phyloP scores from a whole-genome alignment of 2,113 vertebrate species.

The Sitta europaea region DNA sequence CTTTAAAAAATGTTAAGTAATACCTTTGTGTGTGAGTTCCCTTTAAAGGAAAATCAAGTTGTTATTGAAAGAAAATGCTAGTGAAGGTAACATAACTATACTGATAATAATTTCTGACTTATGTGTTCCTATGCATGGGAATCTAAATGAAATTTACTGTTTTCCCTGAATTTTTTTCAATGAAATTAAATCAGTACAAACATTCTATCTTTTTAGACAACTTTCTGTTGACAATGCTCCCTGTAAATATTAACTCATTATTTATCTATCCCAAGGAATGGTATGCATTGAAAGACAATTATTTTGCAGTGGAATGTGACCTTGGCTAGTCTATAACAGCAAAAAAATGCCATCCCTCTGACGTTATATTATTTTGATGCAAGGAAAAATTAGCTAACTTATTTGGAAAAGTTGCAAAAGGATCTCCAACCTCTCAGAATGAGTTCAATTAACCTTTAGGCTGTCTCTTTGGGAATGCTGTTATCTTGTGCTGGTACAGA shows the following conservation, averaged over 20 bases:
- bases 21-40: not conserved
- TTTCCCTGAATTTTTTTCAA: not conserved
- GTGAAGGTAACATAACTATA: not conserved
- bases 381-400: slow-evolving; percentile 21
- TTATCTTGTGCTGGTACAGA: not conserved
- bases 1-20: not conserved
- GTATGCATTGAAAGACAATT: slow-evolving; percentile 58
- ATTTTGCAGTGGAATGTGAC: slow-evolving; percentile 58
- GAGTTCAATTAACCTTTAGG: not conserved
- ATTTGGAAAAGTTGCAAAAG: slow-evolving; percentile 4
- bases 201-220: not conserved
- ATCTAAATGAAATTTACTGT: not conserved
- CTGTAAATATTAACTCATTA: slow-evolving; percentile 71
- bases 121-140: not conserved
- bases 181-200: not conserved
- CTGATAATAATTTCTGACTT: not conserved
- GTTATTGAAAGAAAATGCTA: not conserved
- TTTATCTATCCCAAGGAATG: slow-evolving; percentile 68
- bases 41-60: not conserved
- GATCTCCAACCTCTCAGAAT: not conserved
- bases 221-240: slow-evolving; percentile 37
- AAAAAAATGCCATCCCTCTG: slow-evolving; percentile 52
- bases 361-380: slow-evolving; percentile 44
- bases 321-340: slow-evolving; percentile 43
- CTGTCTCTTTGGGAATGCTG: not conserved